Percentiles rank a stretch among this genome's conserved stretches.
Conservation (phyloP, 1,140 invertebrate genomes). For the Saxidomus purpurata region DNA sequence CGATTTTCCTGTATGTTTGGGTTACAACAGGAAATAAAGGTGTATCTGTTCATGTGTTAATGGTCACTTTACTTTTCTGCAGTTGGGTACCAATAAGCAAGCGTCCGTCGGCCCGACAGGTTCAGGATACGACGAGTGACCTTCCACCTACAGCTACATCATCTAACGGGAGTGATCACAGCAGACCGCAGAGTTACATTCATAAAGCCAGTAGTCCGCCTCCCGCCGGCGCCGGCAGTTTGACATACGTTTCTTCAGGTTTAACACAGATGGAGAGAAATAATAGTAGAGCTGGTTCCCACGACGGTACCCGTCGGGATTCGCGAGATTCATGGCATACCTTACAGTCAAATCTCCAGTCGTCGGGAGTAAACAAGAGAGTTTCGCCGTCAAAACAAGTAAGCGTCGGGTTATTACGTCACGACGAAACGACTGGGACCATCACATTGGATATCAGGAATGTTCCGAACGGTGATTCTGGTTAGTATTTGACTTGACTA, state of each 20-base stretch:
- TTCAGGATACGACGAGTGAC: conserved; percentile 23
- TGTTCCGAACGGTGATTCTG: conserved; percentile 47
- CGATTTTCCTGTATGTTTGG: no score
- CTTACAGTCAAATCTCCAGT: conserved; percentile 48
- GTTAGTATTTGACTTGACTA: neutral
- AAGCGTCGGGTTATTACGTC: conserved; percentile 50
- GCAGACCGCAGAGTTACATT: conserved; percentile 56
- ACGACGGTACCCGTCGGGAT: conserved; percentile 27
- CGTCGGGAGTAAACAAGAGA: conserved; percentile 56
- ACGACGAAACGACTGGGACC: conserved; percentile 61
- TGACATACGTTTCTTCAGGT: conserved; percentile 21
- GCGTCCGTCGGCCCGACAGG: conserved; percentile 34
- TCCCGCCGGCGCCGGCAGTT: conserved; percentile 12
- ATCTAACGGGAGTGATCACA: conserved; percentile 62
- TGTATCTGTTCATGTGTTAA: no score
- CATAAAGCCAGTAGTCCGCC: conserved; percentile 46
- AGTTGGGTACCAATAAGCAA: conserved; percentile 63
- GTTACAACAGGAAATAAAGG: no score
- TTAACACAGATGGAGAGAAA: neutral
- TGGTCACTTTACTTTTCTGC: neutral
- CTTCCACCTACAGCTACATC: conserved; percentile 52
- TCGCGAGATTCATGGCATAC: conserved; percentile 54
- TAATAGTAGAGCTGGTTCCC: conserved; percentile 43
- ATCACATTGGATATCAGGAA: conserved; percentile 64
- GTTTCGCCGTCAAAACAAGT: conserved; percentile 56